Evolutionary conservation across 2,797 vertebrate species (phyloP).

Genomic region (Notoglanidium macrostoma): DNA sequence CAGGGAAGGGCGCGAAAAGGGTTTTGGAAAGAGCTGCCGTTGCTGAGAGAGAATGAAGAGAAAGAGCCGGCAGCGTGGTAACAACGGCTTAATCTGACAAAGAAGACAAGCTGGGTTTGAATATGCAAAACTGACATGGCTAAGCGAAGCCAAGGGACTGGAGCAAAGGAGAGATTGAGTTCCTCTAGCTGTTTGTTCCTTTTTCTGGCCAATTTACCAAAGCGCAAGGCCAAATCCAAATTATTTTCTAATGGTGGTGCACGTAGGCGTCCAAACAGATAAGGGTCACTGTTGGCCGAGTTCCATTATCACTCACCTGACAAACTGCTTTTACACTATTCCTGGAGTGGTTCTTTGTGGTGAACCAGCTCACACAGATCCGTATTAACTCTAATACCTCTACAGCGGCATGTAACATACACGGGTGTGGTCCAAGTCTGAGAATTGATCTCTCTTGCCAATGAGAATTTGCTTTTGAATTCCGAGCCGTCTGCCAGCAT

Average conservation of each 20-base stretch:
- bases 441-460: background rate
- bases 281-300: background rate
- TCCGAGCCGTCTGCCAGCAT: conserved; percentile 33
- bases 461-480: conserved; percentile 19
- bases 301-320: conserved; percentile 7
- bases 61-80: conserved; percentile 24
- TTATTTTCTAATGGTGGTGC: background rate
- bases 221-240: background rate
- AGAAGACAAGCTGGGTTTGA: conserved; percentile 40
- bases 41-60: conserved; percentile 32
- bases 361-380: background rate
- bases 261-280: background rate
- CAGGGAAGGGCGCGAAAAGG: conserved; percentile 30
- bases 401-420: background rate
- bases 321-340: background rate
- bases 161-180: background rate
- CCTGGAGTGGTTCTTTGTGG: background rate
- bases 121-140: conserved; percentile 41
- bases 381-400: background rate
- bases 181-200: background rate
- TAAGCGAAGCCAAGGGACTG: conserved; percentile 5
- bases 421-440: conserved; percentile 5
- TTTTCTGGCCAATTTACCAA: background rate
- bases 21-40: conserved; percentile 34
- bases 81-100: conserved; percentile 35